Percentiles rank a stretch among this genome's conserved stretches.
Conservation (phyloP, 2,113 vertebrate genomes). For the Laterallus jamaicensis region DNA sequence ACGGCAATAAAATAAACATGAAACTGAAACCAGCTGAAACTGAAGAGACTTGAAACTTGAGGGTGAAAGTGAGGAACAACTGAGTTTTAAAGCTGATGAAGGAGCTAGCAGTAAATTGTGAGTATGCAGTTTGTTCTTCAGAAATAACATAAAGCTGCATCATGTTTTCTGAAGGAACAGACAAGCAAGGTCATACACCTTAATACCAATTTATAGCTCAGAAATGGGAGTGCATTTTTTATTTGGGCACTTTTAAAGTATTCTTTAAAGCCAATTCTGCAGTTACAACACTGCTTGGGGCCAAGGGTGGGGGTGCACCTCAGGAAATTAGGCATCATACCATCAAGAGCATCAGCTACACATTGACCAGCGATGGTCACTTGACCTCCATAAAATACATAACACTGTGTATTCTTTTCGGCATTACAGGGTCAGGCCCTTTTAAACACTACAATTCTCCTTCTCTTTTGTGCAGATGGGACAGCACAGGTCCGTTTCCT, state of each 20-base stretch:
- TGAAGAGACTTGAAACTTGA: not conserved
- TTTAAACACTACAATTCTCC: not conserved
- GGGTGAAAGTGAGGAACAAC: not conserved
- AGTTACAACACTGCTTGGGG: not conserved
- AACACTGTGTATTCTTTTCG: not conserved
- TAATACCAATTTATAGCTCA: not conserved
- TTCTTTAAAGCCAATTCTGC: not conserved
- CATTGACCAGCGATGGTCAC: accelerated
- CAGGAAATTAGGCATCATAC: not conserved
- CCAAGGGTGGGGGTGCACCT: accelerated
- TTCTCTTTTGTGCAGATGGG: not conserved
- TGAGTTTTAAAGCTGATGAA: not conserved
- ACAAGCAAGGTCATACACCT: not conserved
- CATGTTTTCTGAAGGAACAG: not conserved
- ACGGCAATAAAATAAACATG: not conserved
- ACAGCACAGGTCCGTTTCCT: not conserved
- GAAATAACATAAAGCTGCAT: not conserved
- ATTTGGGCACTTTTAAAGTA: not conserved
- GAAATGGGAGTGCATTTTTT: not conserved
- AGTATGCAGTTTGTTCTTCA: not conserved
- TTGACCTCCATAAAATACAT: not conserved
- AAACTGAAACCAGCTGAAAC: not conserved
- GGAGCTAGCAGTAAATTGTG: not conserved
- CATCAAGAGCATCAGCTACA: not conserved
- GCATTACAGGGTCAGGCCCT: not conserved